Base-by-base conservation (phyloP, 1,140 invertebrate species). In the Meteorus sp. region DNA sequence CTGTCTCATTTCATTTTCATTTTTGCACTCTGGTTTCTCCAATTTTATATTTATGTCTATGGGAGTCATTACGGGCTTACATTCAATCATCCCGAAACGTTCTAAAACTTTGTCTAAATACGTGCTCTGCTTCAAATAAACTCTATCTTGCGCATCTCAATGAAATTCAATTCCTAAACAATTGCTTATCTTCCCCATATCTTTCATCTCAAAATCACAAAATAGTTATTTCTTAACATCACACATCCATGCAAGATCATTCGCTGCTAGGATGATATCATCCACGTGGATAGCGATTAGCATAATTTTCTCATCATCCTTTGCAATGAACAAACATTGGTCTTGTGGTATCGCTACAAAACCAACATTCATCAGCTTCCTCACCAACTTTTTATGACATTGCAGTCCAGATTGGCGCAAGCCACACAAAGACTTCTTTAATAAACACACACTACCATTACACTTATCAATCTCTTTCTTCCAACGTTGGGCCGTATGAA, bases 271-370 rank as follows among this genome's bases (percentile, higher is more conserved):
- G 17, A 75, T 45, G 19, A 74, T 62, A 56, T 76, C 72, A 44
- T 76, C 75, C n/a, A 77, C 73, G 66, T 78, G 76, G 1, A 72
- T 41, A 8, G 66, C 61, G 8, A 74, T 35, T 57, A 70, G 59
- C 4, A 67, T 47, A n/a, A 62, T 64, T 15, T 62, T 63, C 11
- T 62, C 33, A 6, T 60, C 45, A 9, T 41, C n/a, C 11, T 11
- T 47, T 23, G 5, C 3, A 2, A 22, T 3, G 19, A 22, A 47
- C 9, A 47, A n/a, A 13, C 20, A 47, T 22, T 19, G 44, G 15
- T 47, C 44, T n/a, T 7, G 13, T 23, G 22, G 9, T 2, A 48
- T 2, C n/a, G 25, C 3, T 31, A 33, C 13, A 17, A 35, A 9
- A 2, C 23, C 17, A 17, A 33, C 15, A 6, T 17, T 15, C 8